A percentile compares a stretch with the other conserved stretches of the same genome.
phyloP scores from a whole-genome alignment of 2,113 vertebrate species.

The Daphoenositta chrysoptera region DNA sequence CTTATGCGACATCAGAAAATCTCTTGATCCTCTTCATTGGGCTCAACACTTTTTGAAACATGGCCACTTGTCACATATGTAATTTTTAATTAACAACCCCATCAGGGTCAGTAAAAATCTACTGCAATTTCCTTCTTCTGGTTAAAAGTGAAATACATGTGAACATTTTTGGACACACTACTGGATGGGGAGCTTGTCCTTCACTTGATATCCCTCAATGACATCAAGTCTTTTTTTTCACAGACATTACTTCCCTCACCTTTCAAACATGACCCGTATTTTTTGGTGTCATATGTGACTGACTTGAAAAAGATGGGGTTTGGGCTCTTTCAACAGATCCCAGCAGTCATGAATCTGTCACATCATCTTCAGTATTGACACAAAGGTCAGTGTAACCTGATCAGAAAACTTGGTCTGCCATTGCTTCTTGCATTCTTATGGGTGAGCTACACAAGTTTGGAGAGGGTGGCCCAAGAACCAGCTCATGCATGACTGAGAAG shows the following conservation, averaged over 20 bases:
- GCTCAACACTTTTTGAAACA: background rate
- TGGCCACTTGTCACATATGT: accelerated
- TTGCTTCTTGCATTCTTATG: background rate
- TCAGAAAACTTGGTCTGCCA: background rate
- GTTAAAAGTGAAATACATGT: background rate
- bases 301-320: background rate
- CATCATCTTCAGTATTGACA: background rate
- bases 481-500: background rate
- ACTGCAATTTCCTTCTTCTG: background rate
- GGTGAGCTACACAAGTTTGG: background rate
- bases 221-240: background rate
- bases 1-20: background rate
- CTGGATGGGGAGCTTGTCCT: background rate
- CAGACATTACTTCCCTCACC: background rate
- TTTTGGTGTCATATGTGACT: background rate
- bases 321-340: background rate
- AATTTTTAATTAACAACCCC: background rate
- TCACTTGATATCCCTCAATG: background rate
- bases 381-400: background rate
- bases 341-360: background rate
- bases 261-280: background rate
- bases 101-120: background rate
- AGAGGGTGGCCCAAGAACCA: background rate
- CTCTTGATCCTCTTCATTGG: background rate
- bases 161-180: background rate